Conservation (phyloP, 2,113 vertebrate genomes). For the Anguilla rostrata region DNA sequence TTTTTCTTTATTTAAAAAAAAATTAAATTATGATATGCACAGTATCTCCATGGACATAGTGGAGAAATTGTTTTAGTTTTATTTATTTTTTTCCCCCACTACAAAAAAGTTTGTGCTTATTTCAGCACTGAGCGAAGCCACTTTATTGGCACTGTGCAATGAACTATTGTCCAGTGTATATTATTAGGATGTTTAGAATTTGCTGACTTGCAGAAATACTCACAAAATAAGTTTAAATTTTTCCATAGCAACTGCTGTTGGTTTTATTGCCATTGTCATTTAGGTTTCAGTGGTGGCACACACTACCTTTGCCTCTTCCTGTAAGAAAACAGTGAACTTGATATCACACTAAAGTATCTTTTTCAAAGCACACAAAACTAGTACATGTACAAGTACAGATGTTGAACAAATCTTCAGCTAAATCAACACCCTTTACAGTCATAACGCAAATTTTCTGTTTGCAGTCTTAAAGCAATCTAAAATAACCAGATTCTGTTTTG, state of each 20-base stretch:
- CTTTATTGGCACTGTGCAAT: neutral
- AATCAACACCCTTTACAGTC: neutral
- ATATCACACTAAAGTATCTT: neutral
- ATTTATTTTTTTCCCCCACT: neutral
- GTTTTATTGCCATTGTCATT: neutral
- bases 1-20: too few relatives aligned
- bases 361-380: neutral
- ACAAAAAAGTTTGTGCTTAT: neutral
- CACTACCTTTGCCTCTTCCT: neutral
- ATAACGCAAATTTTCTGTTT: too few relatives aligned
- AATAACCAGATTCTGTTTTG: too few relatives aligned
- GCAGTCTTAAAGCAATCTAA: too few relatives aligned
- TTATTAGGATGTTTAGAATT: neutral
- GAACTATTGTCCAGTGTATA: neutral
- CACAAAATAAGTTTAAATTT: neutral
- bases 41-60: neutral
- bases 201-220: neutral
- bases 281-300: neutral
- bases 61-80: neutral
- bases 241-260: neutral
- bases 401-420: neutral
- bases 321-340: neutral
- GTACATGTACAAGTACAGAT: too few relatives aligned
- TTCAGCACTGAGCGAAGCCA: neutral
- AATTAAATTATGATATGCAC: neutral